Base-by-base conservation (phyloP, 2,113 vertebrate genomes). In the Rynchops niger region DNA sequence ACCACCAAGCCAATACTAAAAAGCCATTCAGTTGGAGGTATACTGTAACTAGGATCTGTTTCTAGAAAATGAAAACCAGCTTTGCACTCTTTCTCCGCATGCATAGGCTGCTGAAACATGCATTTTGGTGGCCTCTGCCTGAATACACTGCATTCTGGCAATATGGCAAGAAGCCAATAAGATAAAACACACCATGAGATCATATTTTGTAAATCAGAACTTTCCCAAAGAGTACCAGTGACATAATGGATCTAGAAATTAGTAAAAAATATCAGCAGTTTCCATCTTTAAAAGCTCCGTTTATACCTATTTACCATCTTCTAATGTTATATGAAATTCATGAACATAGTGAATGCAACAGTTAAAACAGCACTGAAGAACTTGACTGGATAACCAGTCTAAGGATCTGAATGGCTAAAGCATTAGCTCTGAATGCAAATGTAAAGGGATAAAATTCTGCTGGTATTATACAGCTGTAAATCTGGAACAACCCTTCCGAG, bases 61-160 rank as follows among this genome's bases (percentile, higher is more conserved):
- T 89, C 77, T 50, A 59, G 84, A 93, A 93, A 95, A 96, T 50
- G 25, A 89, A 97, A 88, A 69, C n/a, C 83, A 95, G 62, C 81
- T 96, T 94, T 93, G 58, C 69, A 27, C 53, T 80, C 19, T 82
- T 88, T 20, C 66, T 62, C 53, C 73, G 22, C 81, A 62, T 72
- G 40, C 52, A 43, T 1, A 55, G 43, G 61, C 61, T 80, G 84
- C 78, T 93, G 81, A 91, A 89, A 66, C 66, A 53, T 45, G 73
- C 36, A 47, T 67, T 95, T 95, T 45, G 15, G 42, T 86, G 58
- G 58, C 59, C 55, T 91, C 43, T 71, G 6, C 12, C 72, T 80
- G 34, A 87, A 82, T 66, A 56, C 36, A 34, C 34, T 32, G 52
- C 14, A 36, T 87, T 93, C 82, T 94, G 86, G 59, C 62, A 76